These are phyloP conservation scores for Lanius ludovicianus DNA, from an alignment of 2,113 vertebrate species.

Conservation along the genomic window DNA sequence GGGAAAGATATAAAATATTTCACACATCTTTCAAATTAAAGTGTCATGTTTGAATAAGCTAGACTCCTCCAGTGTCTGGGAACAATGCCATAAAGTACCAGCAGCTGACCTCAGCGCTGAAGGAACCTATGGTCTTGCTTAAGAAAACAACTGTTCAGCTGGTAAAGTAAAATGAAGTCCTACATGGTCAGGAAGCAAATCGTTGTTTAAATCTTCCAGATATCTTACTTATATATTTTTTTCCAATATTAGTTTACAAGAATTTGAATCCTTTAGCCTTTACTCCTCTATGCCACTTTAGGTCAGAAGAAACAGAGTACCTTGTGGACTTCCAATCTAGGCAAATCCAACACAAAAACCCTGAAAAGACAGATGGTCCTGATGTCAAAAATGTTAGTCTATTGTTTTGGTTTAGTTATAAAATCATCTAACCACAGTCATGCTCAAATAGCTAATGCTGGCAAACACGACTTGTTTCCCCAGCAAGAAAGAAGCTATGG, in stretches of 20 bases:
- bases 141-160: not conserved
- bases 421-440: not conserved
- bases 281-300: not conserved
- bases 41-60: not conserved
- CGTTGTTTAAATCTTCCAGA: not conserved
- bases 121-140: rapidly evolving
- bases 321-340: not conserved
- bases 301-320: not conserved
- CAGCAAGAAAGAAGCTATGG: not conserved
- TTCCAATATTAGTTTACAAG: not conserved
- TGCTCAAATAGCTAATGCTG: not conserved
- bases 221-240: not conserved
- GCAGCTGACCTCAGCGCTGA: not conserved
- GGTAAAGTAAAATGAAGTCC: not conserved
- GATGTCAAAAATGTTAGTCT: not conserved
- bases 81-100: not conserved
- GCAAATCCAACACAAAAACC: not conserved
- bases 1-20: not conserved
- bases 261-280: not conserved
- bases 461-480: not conserved
- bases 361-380: not conserved
- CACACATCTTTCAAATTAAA: not conserved
- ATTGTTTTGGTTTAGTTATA: not conserved
- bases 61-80: not conserved
- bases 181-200: not conserved